Base-by-base conservation (phyloP, 2,113 vertebrate species). In the Oreochromis tanganicae region DNA sequence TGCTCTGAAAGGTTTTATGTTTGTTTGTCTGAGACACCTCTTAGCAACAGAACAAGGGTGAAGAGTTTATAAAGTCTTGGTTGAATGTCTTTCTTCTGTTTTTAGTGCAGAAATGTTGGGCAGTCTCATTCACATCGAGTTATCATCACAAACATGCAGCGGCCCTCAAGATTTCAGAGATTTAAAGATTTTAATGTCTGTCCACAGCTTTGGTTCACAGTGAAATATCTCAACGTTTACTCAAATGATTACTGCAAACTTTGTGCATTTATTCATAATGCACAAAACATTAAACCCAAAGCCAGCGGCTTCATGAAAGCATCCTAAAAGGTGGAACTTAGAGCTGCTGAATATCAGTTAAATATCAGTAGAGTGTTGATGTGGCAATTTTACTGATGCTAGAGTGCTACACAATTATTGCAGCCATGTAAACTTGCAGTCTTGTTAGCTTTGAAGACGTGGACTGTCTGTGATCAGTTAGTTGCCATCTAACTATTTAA, bases 71-170 rank as follows among this genome's bases (percentile, higher is more conserved):
- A 73, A 73, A 46, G 41, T 46, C 41, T 16, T 27, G 41, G 21
- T 46, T 73, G 68, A 46, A 46, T 16, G 41, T 46, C 3, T 46
- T 73, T 73, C 34, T 46, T 73, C 66, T 6, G 38, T 43, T 73
- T 46, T 73, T 73, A 46, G 3, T 2, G 68, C 13, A 46, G 38
- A 73, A 27, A 27, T 73, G 41, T 73, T 27, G 21, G 41, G 21
- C 38, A 27, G 38, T 27, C 7, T 73, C 24, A 17, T 73, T 46
- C 21, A 46, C 21, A 0, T 27, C 1, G 1, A 27, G 17, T 73
- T 73, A 73, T 16, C 5, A 27, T 2, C 38, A 16, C 66, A 4
- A 73, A 27, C 12, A 9, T 24, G n/a, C n/a, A 24, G 38, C 7
- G 1, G 36, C 7, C 21, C n/a, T 24, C 8, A 9, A 6, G 4